Conservation (phyloP, 92 coral and sea anemone genomes). For the Heliopora coerulea region DNA sequence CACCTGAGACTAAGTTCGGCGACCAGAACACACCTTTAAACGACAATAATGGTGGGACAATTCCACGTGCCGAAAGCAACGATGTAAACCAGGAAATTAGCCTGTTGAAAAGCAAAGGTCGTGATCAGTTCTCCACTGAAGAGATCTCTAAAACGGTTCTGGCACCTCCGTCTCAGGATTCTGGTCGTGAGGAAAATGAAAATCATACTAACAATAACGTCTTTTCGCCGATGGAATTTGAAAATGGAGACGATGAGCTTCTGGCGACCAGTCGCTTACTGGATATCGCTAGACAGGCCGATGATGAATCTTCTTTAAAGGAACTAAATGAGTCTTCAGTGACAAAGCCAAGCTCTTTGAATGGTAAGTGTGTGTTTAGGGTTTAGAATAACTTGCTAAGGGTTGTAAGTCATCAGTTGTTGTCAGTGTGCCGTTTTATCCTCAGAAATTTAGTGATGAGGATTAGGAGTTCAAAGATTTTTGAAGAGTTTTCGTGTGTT, state of each 20-base stretch:
- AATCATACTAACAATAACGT: neutral
- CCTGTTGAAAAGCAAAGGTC: neutral
- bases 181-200: neutral
- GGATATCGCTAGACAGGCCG: slow-evolving; percentile 24
- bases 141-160: neutral
- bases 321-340: slow-evolving; percentile 3
- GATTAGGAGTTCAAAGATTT: too few relatives aligned
- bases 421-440: too few relatives aligned
- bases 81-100: neutral
- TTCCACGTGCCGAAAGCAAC: neutral
- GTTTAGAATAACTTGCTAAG: too few relatives aligned
- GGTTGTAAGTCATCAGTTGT: too few relatives aligned
- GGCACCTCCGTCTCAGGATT: neutral
- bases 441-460: too few relatives aligned
- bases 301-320: slow-evolving; percentile 29
- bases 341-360: slow-evolving; percentile 4
- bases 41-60: neutral
- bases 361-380: neutral
- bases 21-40: neutral
- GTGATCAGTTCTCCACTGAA: neutral
- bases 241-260: slow-evolving; percentile 33
- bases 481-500: too few relatives aligned
- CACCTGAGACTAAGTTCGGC: neutral
- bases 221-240: slow-evolving; percentile 31
- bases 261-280: slow-evolving; percentile 32